Evolutionary conservation across 2,888 invertebrate species (phyloP), one percentile per base, ranked within the genome.

Genomic region (Julus scandinavius): DNA sequence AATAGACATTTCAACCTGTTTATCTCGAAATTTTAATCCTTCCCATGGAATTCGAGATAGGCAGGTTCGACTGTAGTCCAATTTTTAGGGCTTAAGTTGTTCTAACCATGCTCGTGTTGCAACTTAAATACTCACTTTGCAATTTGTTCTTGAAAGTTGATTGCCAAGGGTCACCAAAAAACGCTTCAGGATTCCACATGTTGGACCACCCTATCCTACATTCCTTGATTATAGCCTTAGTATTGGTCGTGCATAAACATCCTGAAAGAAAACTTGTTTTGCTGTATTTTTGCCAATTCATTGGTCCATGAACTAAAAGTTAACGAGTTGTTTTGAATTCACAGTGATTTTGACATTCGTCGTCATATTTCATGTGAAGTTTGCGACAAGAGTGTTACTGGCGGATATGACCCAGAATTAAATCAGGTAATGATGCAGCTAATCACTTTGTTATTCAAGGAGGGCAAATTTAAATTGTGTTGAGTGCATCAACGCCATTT

Each of bases 351-450:
- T 89, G 96, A 98, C 91, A 94, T 98, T 45, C 93, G 96, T 83
- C 94, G 98, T 89, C 98, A 99, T 91, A 95, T 98, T 90, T 95
- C 97, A 0, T 99, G 98, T 93, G 99, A 99, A 93, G 95, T 96
- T 38, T 99, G 99, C 93, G 95, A 96, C 91, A 93, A 94, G 15
- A 93, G 94, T 11, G 97, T 98, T 0, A 97, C 95, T 91, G 98
- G 98, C 45, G 98, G 98, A 20, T 99, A 97, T 92, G 97, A 98
- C 93, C 95, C 96, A 15, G 94, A 95, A 90, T 92, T 95, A 41
- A 97, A 97, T 93, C 97, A 97, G 93, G 94, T 29, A 41, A 5
- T 45, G 41, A 2, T 45, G 41, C 41, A 85, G 85, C 7, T 83
- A 9, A 83, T 94, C 91, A 40, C 7, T 29, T 13, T 2, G 45